These are phyloP conservation scores for Paramisgurnus dabryanus DNA, from an alignment of 2,113 vertebrate species.

Conservation along the genomic window DNA sequence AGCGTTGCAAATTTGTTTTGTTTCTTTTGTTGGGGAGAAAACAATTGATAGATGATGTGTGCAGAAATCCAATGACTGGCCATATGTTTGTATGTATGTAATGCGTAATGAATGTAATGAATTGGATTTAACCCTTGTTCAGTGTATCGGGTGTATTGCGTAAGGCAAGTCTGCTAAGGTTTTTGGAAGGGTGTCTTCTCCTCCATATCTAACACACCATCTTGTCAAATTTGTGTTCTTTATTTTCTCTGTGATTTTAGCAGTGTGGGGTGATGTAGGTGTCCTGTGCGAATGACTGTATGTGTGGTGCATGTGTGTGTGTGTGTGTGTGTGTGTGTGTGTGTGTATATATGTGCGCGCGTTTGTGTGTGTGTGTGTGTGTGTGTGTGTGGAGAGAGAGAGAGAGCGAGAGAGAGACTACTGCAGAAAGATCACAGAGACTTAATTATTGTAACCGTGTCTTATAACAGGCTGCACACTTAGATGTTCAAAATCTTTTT, in stretches of 20 bases:
- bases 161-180: too few species aligned
- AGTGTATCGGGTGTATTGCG: too few species aligned
- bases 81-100: conserved; percentile 24
- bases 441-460: conserved; percentile 33
- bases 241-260: neutral
- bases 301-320: conserved; percentile 6
- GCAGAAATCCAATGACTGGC: conserved; percentile 27
- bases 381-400: neutral
- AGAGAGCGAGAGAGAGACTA: neutral
- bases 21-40: conserved; percentile 24
- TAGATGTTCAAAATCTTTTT: conserved; percentile 8
- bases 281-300: conserved; percentile 19
- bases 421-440: conserved; percentile 37
- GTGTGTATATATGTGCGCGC: too few species aligned
- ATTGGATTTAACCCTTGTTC: conserved; percentile 11
- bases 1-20: conserved; percentile 37
- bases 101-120: neutral
- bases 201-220: neutral
- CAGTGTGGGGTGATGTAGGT: neutral
- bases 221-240: neutral
- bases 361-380: neutral
- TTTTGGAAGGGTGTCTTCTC: neutral
- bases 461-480: conserved; percentile 20
- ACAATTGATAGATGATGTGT: conserved; percentile 7
- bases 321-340: neutral